Conservation (phyloP, 2,113 vertebrate genomes). For the Anguilla japonica region DNA sequence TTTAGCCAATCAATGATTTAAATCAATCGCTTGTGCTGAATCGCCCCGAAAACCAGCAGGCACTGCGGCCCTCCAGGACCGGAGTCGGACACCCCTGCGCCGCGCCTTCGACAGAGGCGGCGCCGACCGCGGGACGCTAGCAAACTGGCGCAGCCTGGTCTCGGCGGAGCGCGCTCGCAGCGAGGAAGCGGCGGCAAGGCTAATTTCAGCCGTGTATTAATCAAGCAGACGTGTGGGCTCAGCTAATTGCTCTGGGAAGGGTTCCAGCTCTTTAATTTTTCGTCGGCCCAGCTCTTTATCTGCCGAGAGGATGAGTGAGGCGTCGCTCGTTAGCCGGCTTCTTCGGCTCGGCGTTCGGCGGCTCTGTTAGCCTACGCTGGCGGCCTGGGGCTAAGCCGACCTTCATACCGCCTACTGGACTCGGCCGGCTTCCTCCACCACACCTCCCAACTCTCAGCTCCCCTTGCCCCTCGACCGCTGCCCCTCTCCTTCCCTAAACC, state of each 20-base stretch:
- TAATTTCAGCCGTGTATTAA: slow-evolving; percentile 64
- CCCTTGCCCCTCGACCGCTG: neutral
- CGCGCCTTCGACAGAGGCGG: neutral
- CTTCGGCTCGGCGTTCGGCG: neutral
- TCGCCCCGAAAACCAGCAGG: too few relatives aligned
- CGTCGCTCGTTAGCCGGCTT: neutral
- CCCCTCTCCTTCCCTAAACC: neutral
- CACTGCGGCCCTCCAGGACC: too few relatives aligned
- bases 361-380: neutral
- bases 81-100: too few relatives aligned
- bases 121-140: neutral
- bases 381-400: neutral
- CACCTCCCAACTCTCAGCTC: neutral
- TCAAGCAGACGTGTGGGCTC: slow-evolving; percentile 65
- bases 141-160: slow-evolving; percentile 35
- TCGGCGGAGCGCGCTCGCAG: slow-evolving; percentile 20
- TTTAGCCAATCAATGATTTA: too few relatives aligned
- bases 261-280: slow-evolving; percentile 49
- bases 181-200: slow-evolving; percentile 43
- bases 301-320: neutral
- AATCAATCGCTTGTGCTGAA: too few relatives aligned
- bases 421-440: neutral
- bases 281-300: neutral
- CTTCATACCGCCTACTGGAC: neutral
- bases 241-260: slow-evolving; percentile 67